Evolutionary conservation across 1,140 invertebrate species (phyloP).

Genomic region (Hirudo medicinalis): DNA sequence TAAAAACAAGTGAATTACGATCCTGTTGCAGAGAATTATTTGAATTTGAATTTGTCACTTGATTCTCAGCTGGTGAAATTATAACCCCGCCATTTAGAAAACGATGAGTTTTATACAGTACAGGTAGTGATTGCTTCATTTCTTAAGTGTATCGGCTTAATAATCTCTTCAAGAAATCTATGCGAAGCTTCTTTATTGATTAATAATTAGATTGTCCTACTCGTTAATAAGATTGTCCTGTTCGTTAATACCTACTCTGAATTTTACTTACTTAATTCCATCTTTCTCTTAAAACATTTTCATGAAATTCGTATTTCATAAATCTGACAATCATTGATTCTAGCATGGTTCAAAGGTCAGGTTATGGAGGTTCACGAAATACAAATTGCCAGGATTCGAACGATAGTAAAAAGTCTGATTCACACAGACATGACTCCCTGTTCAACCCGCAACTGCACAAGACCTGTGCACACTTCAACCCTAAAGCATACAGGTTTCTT

Average conservation of each 20-base stretch:
- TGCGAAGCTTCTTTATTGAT: not conserved
- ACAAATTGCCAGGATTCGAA: too few species aligned
- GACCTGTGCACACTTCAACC: not conserved
- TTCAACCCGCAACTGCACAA: too few species aligned
- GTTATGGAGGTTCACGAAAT: not conserved
- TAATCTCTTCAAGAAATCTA: not conserved
- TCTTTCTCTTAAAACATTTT: not conserved
- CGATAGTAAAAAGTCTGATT: too few species aligned
- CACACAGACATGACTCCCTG: too few species aligned
- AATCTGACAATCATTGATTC: not conserved
- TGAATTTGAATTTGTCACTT: too few species aligned
- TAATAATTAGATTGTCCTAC: not conserved
- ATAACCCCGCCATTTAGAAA: too few species aligned
- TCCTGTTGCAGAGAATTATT: too few species aligned
- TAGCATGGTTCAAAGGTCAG: conserved; percentile 11
- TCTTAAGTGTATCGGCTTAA: too few species aligned
- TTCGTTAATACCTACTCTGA: not conserved
- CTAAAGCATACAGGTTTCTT: not conserved
- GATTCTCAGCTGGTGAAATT: too few species aligned
- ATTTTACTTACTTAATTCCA: not conserved
- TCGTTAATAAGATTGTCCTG: not conserved
- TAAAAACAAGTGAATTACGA: too few species aligned
- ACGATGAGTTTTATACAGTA: too few species aligned
- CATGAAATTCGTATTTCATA: not conserved
- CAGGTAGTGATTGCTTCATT: too few species aligned